Percentiles rank a stretch among this genome's conserved stretches.
phyloP scores from a whole-genome alignment of 2,113 vertebrate genomes.

The Callopanchax toddi region DNA sequence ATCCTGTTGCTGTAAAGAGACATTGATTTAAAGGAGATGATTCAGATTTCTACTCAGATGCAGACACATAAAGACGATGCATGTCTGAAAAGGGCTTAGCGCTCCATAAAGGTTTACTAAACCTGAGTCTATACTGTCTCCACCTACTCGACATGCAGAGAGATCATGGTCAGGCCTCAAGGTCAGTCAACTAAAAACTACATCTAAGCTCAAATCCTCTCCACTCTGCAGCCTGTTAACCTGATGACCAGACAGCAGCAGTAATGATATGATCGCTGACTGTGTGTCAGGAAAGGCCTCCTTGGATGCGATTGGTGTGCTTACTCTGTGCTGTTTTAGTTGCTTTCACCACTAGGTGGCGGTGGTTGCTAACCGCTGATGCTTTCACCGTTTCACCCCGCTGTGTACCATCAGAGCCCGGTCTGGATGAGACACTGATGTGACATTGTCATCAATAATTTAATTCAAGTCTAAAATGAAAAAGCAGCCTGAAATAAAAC shows the following conservation, averaged over 20 bases:
- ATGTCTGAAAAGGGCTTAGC: conserved; percentile 45
- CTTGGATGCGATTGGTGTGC: conserved; percentile 64
- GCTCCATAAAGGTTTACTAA: background rate
- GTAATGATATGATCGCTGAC: conserved; percentile 53
- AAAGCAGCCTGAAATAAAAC: conserved; percentile 67
- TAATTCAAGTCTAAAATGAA: conserved; percentile 58
- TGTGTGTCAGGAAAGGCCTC: conserved; percentile 66
- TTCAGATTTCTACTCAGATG: background rate
- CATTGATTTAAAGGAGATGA: background rate
- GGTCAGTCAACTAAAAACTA: conserved; percentile 24
- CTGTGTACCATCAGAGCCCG: conserved; percentile 36
- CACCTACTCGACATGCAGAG: conserved; percentile 15
- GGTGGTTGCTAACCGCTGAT: conserved; percentile 9
- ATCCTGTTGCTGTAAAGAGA: background rate
- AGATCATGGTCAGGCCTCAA: conserved; percentile 31
- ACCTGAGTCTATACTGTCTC: background rate
- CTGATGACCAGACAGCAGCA: conserved; percentile 32
- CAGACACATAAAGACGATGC: background rate
- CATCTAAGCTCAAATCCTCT: conserved; percentile 47
- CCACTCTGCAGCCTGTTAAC: conserved; percentile 19
- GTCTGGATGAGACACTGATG: conserved; percentile 42
- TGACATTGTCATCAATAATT: conserved; percentile 68
- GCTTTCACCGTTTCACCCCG: conserved; percentile 6
- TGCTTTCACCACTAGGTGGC: conserved; percentile 60
- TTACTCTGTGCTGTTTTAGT: conserved; percentile 46